phyloP scores from a whole-genome alignment of 2,888 invertebrate genomes.

The Scaptomyza tumidula region DNA sequence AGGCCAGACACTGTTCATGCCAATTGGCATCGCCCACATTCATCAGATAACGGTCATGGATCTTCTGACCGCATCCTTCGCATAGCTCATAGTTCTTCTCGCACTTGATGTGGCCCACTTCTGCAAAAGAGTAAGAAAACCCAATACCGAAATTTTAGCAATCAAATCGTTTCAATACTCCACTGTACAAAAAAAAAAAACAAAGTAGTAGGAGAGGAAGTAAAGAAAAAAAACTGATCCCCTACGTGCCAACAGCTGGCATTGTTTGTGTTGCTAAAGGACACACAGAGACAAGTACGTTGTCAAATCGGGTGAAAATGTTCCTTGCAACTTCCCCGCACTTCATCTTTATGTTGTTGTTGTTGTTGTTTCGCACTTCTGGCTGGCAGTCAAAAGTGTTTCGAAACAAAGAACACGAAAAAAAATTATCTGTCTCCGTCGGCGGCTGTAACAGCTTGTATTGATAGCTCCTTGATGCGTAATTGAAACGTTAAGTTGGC shows the following conservation, averaged over 20 bases:
- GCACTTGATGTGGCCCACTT: conserved; percentile 88
- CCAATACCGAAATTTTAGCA: conserved; percentile 21
- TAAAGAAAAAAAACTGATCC: conserved; percentile 14
- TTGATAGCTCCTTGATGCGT: conserved; percentile 81
- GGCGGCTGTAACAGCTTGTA: conserved; percentile 74
- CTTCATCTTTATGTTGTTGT: conserved; percentile 19
- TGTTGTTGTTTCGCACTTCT: conserved; percentile 46
- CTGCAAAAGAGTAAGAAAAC: conserved; percentile 57
- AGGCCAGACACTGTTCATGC: conserved; percentile 98
- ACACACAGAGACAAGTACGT: conserved; percentile 26
- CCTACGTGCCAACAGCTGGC: conserved; percentile 52
- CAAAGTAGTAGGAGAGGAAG: background rate
- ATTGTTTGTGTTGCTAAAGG: conserved; percentile 48
- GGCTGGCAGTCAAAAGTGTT: conserved; percentile 36
- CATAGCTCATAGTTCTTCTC: conserved; percentile 95
- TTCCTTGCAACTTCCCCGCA: conserved; percentile 13
- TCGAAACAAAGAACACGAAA: conserved; percentile 14
- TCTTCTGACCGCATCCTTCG: conserved; percentile 97
- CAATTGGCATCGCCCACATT: conserved; percentile 97
- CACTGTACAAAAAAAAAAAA: background rate
- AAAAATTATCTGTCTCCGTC: conserved; percentile 70
- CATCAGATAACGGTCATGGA: conserved; percentile 97
- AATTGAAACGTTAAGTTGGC: conserved; percentile 79
- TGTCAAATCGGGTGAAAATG: conserved; percentile 74
- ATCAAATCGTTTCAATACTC: conserved; percentile 34